Evolutionary conservation across 2,113 vertebrate genomes (phyloP).

Genomic region (Lota lota): DNA sequence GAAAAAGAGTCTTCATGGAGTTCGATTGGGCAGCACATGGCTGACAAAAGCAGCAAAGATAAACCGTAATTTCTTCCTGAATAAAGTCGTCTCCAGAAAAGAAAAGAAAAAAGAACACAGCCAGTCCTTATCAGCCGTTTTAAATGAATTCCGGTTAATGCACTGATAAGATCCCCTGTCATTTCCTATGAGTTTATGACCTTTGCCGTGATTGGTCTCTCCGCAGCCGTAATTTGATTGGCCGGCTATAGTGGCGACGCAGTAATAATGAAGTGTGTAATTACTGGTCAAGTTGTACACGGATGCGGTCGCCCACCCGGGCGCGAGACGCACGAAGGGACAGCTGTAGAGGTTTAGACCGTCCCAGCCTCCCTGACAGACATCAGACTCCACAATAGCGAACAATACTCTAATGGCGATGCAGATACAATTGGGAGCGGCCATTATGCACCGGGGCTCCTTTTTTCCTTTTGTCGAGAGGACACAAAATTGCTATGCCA

Average conservation of each 20-base stretch:
- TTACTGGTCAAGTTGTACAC: slow-evolving; percentile 41
- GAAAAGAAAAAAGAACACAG: background rate
- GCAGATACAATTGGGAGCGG: slow-evolving; percentile 53
- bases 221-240: slow-evolving; percentile 28
- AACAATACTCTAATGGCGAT: slow-evolving; percentile 55
- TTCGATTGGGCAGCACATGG: background rate
- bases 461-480: slow-evolving; percentile 56
- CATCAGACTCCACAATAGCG: slow-evolving; percentile 46
- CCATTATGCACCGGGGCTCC: slow-evolving; percentile 58
- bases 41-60: slow-evolving; percentile 17
- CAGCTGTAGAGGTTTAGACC: slow-evolving; percentile 29
- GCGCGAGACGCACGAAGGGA: slow-evolving; percentile 14
- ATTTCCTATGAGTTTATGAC: slow-evolving; percentile 41
- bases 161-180: slow-evolving; percentile 26
- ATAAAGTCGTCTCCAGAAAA: slow-evolving; percentile 2
- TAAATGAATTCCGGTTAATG: slow-evolving; percentile 24
- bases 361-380: slow-evolving; percentile 48
- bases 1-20: background rate
- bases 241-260: slow-evolving; percentile 26
- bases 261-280: slow-evolving; percentile 40
- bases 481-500: slow-evolving; percentile 60
- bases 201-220: slow-evolving; percentile 43
- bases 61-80: slow-evolving; percentile 4
- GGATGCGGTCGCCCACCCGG: slow-evolving; percentile 24
- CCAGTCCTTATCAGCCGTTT: slow-evolving; percentile 3